phyloP scores from a whole-genome alignment of 1,140 invertebrate genomes.

The Cherax quadricarinatus region DNA sequence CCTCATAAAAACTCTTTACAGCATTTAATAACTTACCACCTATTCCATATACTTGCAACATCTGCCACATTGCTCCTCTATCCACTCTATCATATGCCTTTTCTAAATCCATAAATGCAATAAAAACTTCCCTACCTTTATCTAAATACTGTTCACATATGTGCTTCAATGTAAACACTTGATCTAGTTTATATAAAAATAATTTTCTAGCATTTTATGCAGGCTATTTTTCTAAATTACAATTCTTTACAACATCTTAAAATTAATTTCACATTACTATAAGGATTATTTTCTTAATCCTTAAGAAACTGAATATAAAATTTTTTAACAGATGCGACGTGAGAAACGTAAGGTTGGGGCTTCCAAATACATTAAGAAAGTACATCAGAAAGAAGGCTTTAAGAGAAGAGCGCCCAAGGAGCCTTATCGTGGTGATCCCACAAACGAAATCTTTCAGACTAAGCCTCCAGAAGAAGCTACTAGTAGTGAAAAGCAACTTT shows the following conservation, averaged over 20 bases:
- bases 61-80: too few species aligned
- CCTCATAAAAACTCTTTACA: too few species aligned
- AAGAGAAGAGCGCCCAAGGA: constrained; percentile 25
- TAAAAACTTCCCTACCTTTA: too few species aligned
- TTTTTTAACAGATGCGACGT: constrained; percentile 21
- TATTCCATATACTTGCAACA: too few species aligned
- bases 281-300: not conserved
- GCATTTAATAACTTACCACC: too few species aligned
- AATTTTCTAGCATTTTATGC: too few species aligned
- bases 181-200: too few species aligned
- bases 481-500: constrained; percentile 31
- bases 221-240: too few species aligned
- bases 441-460: constrained; percentile 42
- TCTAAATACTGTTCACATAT: too few species aligned
- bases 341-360: constrained; percentile 2
- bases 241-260: not conserved
- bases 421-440: constrained; percentile 36
- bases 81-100: too few species aligned
- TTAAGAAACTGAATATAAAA: not conserved
- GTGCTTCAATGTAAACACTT: too few species aligned
- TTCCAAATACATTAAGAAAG: constrained; percentile 25
- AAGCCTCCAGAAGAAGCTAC: constrained; percentile 31
- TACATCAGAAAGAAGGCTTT: constrained; percentile 28
- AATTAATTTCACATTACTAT: not conserved
- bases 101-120: too few species aligned